Percentiles rank a stretch among this genome's conserved stretches.
phyloP scores from a whole-genome alignment of 2,888 invertebrate species.

The Phengaris arion region DNA sequence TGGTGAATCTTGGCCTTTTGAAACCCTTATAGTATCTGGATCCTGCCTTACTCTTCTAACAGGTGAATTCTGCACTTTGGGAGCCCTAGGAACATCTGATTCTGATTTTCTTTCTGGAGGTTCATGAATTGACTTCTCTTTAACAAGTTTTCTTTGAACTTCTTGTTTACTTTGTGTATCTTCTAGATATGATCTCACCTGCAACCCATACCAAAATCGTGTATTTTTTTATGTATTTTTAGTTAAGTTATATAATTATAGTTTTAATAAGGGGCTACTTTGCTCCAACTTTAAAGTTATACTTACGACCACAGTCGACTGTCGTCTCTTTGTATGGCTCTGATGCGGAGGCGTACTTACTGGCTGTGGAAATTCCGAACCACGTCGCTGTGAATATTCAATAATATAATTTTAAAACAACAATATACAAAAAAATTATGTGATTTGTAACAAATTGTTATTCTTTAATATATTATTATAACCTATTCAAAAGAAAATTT shows the following conservation, averaged over 20 bases:
- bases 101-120: slow-evolving; percentile 61
- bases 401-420: not conserved
- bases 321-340: slow-evolving; percentile 59
- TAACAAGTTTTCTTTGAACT: slow-evolving; percentile 39
- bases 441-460: too few species aligned
- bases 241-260: too few species aligned
- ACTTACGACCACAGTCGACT: slow-evolving; percentile 66
- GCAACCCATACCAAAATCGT: not conserved
- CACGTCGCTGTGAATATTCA: slow-evolving; percentile 54
- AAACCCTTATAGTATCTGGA: slow-evolving; percentile 67
- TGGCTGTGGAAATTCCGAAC: slow-evolving; percentile 70
- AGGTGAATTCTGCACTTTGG: slow-evolving; percentile 64
- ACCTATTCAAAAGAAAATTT: too few species aligned
- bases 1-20: slow-evolving; percentile 66
- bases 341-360: slow-evolving; percentile 71
- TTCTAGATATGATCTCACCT: slow-evolving; percentile 63
- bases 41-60: slow-evolving; percentile 48
- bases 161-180: slow-evolving; percentile 48
- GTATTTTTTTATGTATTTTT: too few species aligned
- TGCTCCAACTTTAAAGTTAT: not conserved
- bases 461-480: too few species aligned
- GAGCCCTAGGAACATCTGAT: slow-evolving; percentile 67
- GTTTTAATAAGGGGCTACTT: too few species aligned
- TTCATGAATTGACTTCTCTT: slow-evolving; percentile 44
- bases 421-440: too few species aligned